A percentile compares a stretch with the other conserved stretches of the same genome.
These are phyloP conservation scores for Hipposideros armiger DNA, from an alignment of 2,113 vertebrate species.

Conservation along the genomic window DNA sequence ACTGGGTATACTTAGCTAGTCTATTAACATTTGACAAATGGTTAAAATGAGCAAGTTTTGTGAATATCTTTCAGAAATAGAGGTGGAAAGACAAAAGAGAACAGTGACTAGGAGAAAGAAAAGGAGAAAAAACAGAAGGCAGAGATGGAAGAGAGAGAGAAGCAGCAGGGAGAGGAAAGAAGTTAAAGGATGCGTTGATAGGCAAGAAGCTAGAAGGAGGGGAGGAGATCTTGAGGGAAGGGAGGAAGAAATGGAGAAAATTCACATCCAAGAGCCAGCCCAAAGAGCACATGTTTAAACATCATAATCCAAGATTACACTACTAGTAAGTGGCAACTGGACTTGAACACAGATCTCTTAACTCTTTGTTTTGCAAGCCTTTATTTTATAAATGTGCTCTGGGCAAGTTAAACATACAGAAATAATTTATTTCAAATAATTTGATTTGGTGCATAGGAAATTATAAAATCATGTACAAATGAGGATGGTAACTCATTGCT, in stretches of 20 bases:
- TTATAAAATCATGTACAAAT: constrained; percentile 32
- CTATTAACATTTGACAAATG: not conserved
- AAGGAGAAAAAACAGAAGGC: not conserved
- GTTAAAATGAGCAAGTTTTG: constrained; percentile 5
- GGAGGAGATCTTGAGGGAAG: not conserved
- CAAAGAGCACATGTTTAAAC: not conserved
- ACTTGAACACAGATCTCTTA: constrained; percentile 3
- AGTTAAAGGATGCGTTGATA: not conserved
- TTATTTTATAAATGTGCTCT: constrained; percentile 8
- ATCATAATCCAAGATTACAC: not conserved
- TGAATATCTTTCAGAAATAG: constrained; percentile 23
- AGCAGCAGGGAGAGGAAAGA: not conserved
- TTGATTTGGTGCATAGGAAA: not conserved
- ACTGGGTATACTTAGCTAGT: not conserved
- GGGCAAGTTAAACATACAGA: not conserved
- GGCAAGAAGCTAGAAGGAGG: not conserved
- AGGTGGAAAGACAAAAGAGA: not conserved
- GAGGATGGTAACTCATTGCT: not conserved
- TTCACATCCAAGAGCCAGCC: not conserved
- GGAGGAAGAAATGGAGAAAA: not conserved
- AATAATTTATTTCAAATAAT: not conserved
- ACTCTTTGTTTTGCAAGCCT: not conserved
- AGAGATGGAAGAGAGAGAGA: not conserved
- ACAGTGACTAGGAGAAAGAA: not conserved
- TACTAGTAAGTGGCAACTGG: not conserved